These are phyloP conservation scores for Taurulus bubalis DNA, from an alignment of 2,113 vertebrate species.

Conservation along the genomic window DNA sequence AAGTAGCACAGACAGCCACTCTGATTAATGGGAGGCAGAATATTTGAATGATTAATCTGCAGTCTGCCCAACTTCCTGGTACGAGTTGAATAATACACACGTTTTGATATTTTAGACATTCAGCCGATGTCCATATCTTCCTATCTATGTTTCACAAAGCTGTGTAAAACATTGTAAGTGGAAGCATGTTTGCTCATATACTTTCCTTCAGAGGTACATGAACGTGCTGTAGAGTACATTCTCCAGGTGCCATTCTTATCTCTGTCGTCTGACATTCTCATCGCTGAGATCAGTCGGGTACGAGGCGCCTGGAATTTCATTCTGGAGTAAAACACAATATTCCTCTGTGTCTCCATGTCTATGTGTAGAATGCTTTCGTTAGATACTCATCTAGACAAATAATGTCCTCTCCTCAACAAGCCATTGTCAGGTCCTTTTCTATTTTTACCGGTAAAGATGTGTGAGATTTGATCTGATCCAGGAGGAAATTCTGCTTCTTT, in stretches of 20 bases:
- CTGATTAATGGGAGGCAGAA: background rate
- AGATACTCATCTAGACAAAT: constrained; percentile 27
- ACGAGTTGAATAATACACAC: background rate
- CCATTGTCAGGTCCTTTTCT: background rate
- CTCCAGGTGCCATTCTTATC: constrained; percentile 76
- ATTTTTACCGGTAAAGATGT: background rate
- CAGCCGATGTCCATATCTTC: background rate
- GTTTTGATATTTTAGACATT: constrained; percentile 18
- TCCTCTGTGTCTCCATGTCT: constrained; percentile 21
- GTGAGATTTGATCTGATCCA: background rate
- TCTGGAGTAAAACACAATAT: constrained; percentile 36
- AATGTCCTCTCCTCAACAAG: constrained; percentile 15
- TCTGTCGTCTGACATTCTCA: constrained; percentile 66
- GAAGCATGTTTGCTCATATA: constrained; percentile 36
- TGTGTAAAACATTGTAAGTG: constrained; percentile 1
- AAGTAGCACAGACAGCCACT: background rate
- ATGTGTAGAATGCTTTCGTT: constrained; percentile 28
- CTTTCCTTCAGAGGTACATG: constrained; percentile 39
- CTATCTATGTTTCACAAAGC: background rate
- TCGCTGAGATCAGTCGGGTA: constrained; percentile 58
- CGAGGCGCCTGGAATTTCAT: constrained; percentile 57
- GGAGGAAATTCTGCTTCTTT: constrained; percentile 26
- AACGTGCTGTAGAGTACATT: constrained; percentile 51
- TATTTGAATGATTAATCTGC: constrained; percentile 27
- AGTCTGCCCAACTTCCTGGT: constrained; percentile 5